These are phyloP conservation scores for Novumbra hubbsi DNA, from an alignment of 2,797 vertebrate species.

Conservation along the genomic window DNA sequence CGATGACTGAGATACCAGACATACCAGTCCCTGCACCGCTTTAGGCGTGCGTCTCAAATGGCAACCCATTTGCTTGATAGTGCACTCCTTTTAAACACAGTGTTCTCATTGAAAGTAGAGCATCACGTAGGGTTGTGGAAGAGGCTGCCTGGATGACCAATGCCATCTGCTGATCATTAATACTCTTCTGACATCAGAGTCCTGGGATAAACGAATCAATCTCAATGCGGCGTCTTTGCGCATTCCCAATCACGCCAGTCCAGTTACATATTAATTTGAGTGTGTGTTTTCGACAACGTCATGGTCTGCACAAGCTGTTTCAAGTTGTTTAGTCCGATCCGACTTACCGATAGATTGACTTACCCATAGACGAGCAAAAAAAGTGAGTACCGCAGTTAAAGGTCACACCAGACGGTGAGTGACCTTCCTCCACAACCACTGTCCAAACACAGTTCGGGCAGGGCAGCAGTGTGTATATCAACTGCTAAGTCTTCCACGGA, in stretches of 20 bases:
- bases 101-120: background rate
- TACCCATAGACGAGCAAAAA: constrained; percentile 41
- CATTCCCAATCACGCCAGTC: background rate
- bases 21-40: background rate
- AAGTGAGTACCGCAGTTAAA: constrained; percentile 50
- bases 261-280: background rate
- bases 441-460: constrained; percentile 56
- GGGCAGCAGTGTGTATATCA: constrained; percentile 32
- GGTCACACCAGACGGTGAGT: constrained; percentile 64
- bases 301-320: background rate
- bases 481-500: no score
- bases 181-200: constrained; percentile 33
- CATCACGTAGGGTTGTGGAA: no score
- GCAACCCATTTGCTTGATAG: background rate
- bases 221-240: background rate
- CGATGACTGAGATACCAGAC: background rate
- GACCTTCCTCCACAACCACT: constrained; percentile 65
- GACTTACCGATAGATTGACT: no score
- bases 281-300: constrained; percentile 2
- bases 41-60: background rate
- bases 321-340: constrained; percentile 26
- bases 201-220: constrained; percentile 29
- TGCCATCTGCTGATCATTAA: constrained; percentile 39
- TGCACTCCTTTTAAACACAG: constrained; percentile 6
- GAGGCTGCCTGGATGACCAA: constrained; percentile 27